Conservation (phyloP, 2,888 invertebrate species). For the Heteromyza rotundicornis region DNA sequence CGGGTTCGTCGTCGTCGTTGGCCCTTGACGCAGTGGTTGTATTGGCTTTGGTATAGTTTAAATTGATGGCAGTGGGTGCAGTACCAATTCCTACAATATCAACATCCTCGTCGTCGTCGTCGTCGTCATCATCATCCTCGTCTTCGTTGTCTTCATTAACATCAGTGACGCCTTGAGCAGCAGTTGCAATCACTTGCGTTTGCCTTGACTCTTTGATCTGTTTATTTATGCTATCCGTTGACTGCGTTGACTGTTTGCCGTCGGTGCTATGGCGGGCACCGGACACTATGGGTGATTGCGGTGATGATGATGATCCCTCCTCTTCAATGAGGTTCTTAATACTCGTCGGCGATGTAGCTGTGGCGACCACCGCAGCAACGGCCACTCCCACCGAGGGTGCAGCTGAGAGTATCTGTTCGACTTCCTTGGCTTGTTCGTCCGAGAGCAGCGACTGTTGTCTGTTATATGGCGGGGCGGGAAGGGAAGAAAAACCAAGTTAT, state of each 20-base stretch:
- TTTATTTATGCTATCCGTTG: constrained; percentile 29
- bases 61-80: constrained; percentile 38
- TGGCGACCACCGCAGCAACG: constrained; percentile 56
- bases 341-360: constrained; percentile 51
- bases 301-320: constrained; percentile 33
- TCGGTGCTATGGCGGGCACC: constrained; percentile 13
- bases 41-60: constrained; percentile 43
- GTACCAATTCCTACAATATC: constrained; percentile 51
- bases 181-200: constrained; percentile 36
- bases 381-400: constrained; percentile 53
- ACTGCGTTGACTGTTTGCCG: constrained; percentile 4
- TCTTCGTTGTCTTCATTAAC: constrained; percentile 22
- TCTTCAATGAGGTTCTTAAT: constrained; percentile 56
- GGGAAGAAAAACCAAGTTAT: neutral
- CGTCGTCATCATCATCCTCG: constrained; percentile 40
- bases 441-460: constrained; percentile 83
- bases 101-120: constrained; percentile 51
- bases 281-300: constrained; percentile 22
- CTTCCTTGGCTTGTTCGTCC: constrained; percentile 90
- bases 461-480: constrained; percentile 31
- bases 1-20: constrained; percentile 64
- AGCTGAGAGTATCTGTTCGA: constrained; percentile 79
- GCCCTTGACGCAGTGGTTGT: too few relatives aligned
- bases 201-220: constrained; percentile 30
- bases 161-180: constrained; percentile 26